Percentiles rank a stretch among this genome's conserved stretches.
phyloP scores from a whole-genome alignment of 2,113 vertebrate genomes.

The Macquaria ambigua region DNA sequence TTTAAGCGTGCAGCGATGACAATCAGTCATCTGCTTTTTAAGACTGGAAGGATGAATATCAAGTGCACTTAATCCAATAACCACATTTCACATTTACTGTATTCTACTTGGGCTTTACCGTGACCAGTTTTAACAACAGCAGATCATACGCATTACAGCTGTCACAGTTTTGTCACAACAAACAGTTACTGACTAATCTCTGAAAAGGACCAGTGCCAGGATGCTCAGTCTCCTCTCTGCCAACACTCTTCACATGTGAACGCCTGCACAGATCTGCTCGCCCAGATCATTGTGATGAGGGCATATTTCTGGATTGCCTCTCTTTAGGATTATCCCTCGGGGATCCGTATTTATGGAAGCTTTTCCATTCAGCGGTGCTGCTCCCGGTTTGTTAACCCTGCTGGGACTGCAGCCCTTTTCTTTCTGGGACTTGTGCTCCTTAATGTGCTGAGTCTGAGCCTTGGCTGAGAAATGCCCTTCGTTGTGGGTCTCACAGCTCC shows the following conservation, averaged over 20 bases:
- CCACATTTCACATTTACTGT: constrained; percentile 18
- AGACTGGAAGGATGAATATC: not conserved
- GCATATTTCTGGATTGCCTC: constrained; percentile 52
- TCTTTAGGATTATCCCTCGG: constrained; percentile 59
- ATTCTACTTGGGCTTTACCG: constrained; percentile 10
- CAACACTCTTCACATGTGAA: constrained; percentile 32
- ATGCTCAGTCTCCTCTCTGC: constrained; percentile 29
- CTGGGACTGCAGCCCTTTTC: constrained; percentile 40
- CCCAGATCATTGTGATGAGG: constrained; percentile 40
- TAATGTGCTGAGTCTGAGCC: constrained; percentile 52
- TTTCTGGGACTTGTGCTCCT: constrained; percentile 27
- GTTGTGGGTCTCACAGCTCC: constrained; percentile 54
- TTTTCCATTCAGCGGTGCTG: constrained; percentile 54
- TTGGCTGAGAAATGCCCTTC: constrained; percentile 55
- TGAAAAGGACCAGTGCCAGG: constrained; percentile 37
- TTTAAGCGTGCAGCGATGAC: not conserved
- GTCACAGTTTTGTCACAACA: constrained; percentile 37
- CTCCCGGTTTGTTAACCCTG: constrained; percentile 59
- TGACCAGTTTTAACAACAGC: not conserved
- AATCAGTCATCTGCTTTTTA: constrained; percentile 12
- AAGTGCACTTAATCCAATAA: constrained; percentile 27
- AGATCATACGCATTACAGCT: constrained; percentile 19
- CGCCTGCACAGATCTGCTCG: constrained; percentile 46
- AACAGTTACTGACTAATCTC: constrained; percentile 41
- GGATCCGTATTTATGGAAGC: constrained; percentile 45